Conservation (phyloP, 1,140 invertebrate species). For the Panagrolaimus sp. region DNA sequence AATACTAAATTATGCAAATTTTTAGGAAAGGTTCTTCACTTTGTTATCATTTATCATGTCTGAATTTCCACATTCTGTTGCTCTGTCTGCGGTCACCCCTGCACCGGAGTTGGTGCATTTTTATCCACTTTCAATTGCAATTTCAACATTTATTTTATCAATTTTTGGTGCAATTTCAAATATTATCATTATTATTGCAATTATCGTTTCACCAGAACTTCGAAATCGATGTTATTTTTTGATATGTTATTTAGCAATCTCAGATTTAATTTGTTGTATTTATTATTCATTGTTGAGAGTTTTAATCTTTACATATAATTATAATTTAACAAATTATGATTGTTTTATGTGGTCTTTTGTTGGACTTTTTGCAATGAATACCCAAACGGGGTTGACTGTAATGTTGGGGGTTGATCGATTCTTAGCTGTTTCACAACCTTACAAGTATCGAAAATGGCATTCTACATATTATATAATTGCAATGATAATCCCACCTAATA, state of each 20-base stretch:
- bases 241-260: not conserved
- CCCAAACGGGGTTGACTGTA: slow-evolving; percentile 2
- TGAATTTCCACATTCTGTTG: no score
- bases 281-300: not conserved
- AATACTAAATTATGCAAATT: no score
- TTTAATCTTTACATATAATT: not conserved
- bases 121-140: not conserved
- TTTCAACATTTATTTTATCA: not conserved
- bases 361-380: not conserved
- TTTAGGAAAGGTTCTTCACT: no score
- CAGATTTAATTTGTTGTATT: slow-evolving; percentile 1
- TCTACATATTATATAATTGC: not conserved
- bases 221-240: slow-evolving; percentile 9
- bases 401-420: slow-evolving; percentile 1
- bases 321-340: slow-evolving; percentile 1
- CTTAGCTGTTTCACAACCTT: not conserved
- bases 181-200: not conserved
- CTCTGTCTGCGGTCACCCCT: no score
- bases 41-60: no score
- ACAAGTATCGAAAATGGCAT: not conserved
- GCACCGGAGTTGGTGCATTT: not conserved
- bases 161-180: not conserved
- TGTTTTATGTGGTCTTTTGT: slow-evolving; percentile 10
- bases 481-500: not conserved
- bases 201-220: not conserved